Evolutionary conservation across 2,888 invertebrate genomes (phyloP), one percentile per base, ranked within the genome.

Genomic region (Euplexia lucipara): DNA sequence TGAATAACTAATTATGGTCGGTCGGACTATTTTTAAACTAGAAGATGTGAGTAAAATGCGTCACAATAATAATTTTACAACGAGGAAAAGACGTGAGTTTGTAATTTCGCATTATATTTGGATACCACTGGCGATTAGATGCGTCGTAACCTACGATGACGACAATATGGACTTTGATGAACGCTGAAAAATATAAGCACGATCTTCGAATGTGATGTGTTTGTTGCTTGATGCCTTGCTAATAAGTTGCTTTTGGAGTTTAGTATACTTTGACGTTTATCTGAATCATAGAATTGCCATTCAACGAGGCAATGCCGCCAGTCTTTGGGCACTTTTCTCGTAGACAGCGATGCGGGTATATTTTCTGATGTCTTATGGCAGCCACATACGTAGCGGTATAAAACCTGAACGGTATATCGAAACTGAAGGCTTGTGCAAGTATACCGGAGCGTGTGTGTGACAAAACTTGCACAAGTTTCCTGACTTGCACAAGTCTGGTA

Each of bases 31-130:
- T 60, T 70, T 56, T 63, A 66, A 56, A 51, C 26, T 12, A 47
- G 26, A 30, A 57, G 41, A 57, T 54, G 57, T 35, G 22, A 42
- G 45, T 39, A 48, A 57, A 59, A 70, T 26, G 53, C 66, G 53
- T 60, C 66, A 51, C 37, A 48, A 52, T 52, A 54, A 44, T 61
- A 57, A 65, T 48, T 64, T 61, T 62, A 70, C 53, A 35, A 78
- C n/a, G 44, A 75, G 63, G 66, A 75, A 70, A 75, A 67, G 56
- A 65, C 56, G 71, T 71, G 67, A 79, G 30, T 1, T 12, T 6
- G 51, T 60, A 69, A 69, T 65, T 69, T 75, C 26, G 54, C 42
- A 60, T 39, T 22, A 62, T 42, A 45, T 70, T 70, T 63, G n/a
- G n/a, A n/a, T n/a, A 37, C 10, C 48, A 14, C 52, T 34, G 30